These are phyloP conservation scores for Diploptera punctata DNA, from an alignment of 2,888 invertebrate genomes.

Conservation along the genomic window DNA sequence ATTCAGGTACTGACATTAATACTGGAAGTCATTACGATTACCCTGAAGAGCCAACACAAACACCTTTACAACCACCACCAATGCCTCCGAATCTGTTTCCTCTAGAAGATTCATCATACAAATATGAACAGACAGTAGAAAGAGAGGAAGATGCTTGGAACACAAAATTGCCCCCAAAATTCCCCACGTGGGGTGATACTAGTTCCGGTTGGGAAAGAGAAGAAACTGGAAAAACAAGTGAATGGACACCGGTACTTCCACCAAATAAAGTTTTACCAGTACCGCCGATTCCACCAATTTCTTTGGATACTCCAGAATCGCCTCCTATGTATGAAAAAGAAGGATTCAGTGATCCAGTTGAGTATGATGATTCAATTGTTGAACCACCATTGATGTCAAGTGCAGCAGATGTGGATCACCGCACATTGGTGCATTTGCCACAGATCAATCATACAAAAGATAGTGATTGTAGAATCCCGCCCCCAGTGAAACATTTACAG, in stretches of 20 bases:
- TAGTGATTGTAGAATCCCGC: background rate
- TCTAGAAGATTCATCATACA: constrained; percentile 24
- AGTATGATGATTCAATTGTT: constrained; percentile 63
- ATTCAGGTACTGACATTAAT: background rate
- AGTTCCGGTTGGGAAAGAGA: constrained; percentile 39
- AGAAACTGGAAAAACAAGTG: constrained; percentile 50
- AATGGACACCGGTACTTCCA: constrained; percentile 51
- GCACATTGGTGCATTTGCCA: constrained; percentile 63
- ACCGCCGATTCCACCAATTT: constrained; percentile 48
- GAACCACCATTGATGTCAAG: constrained; percentile 49
- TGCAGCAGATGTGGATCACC: constrained; percentile 66
- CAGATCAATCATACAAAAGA: constrained; percentile 37
- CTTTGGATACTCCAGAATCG: constrained; percentile 67
- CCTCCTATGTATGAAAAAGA: constrained; percentile 71
- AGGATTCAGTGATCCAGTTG: constrained; percentile 62
- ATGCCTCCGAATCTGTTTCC: constrained; percentile 42
- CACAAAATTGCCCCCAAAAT: constrained; percentile 54
- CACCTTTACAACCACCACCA: constrained; percentile 43
- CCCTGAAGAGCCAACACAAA: constrained; percentile 16
- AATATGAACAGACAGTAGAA: constrained; percentile 34
- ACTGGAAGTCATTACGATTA: constrained; percentile 28
- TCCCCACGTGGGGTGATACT: constrained; percentile 54
- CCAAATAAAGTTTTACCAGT: constrained; percentile 51
- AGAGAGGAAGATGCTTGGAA: constrained; percentile 41
- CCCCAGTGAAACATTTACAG: constrained; percentile 16